Percentiles rank a stretch among this genome's conserved stretches.
These are phyloP conservation scores for Auanema sp. DNA, from an alignment of 2,888 invertebrate genomes.

Conservation along the genomic window DNA sequence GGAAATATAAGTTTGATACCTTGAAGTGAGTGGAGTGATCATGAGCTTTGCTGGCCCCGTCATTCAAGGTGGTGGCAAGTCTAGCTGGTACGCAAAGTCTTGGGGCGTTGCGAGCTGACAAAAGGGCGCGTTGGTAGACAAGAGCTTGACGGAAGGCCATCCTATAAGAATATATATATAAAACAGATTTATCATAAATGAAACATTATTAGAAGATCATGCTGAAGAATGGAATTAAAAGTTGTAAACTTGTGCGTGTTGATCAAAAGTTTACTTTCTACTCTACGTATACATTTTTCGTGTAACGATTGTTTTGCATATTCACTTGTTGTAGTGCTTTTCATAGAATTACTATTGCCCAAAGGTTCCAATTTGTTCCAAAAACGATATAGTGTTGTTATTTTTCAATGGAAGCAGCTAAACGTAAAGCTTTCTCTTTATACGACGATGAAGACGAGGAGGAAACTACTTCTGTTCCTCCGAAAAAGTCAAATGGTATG, in stretches of 20 bases:
- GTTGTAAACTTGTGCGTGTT: neutral
- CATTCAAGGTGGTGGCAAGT: slow-evolving; percentile 43
- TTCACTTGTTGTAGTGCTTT: neutral
- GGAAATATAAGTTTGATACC: slow-evolving; percentile 18
- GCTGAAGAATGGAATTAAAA: neutral
- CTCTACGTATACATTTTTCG: neutral
- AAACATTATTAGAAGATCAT: neutral
- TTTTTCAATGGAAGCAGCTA: neutral
- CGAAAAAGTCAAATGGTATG: neutral
- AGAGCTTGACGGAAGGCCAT: slow-evolving; percentile 42
- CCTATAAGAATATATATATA: slow-evolving; percentile 14
- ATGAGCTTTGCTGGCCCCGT: slow-evolving; percentile 49
- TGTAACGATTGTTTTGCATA: neutral
- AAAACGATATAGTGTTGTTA: no score
- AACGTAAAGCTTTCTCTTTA: slow-evolving; percentile 14
- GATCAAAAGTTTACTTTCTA: neutral
- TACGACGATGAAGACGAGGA: slow-evolving; percentile 20
- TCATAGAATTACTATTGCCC: neutral
- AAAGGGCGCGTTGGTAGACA: slow-evolving; percentile 34
- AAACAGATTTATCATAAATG: neutral
- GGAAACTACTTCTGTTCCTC: slow-evolving; percentile 4
- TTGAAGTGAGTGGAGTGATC: slow-evolving; percentile 51
- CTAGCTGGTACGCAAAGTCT: slow-evolving; percentile 30
- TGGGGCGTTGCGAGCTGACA: slow-evolving; percentile 33
- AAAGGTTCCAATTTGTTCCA: slow-evolving; percentile 8